These are phyloP conservation scores for Drosophila pegasa DNA, from an alignment of 2,888 invertebrate genomes.

Conservation along the genomic window DNA sequence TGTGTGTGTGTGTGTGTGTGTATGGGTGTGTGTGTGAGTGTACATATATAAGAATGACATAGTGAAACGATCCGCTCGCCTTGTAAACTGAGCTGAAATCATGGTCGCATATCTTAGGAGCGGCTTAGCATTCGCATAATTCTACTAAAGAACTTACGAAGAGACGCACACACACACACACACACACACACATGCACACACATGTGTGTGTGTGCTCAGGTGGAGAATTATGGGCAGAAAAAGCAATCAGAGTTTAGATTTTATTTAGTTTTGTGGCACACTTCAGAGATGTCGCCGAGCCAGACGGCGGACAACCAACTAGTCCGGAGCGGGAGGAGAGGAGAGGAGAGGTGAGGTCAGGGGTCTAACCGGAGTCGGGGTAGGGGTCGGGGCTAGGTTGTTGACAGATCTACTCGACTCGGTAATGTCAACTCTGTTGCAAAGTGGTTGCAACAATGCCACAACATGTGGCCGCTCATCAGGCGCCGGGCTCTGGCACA, in stretches of 20 bases:
- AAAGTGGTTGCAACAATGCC: not conserved
- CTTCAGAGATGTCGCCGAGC: not conserved
- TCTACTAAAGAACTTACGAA: conserved; percentile 26
- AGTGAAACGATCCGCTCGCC: conserved; percentile 39
- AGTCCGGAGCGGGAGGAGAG: too few species aligned
- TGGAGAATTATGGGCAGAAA: not conserved
- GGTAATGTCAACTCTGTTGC: conserved; percentile 1
- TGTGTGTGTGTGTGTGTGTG: not conserved
- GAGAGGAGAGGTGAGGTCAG: not conserved
- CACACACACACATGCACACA: conserved; percentile 9
- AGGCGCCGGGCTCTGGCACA: not conserved
- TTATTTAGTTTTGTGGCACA: conserved; percentile 1
- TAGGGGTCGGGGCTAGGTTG: not conserved
- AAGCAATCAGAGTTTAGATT: conserved; percentile 11
- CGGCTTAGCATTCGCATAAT: conserved; percentile 34
- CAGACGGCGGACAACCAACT: not conserved
- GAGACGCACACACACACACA: conserved; percentile 7
- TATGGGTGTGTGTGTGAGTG: conserved; percentile 1
- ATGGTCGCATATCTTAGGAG: conserved; percentile 33
- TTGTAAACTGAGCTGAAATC: conserved; percentile 43
- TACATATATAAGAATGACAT: conserved; percentile 25
- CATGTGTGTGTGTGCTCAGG: not conserved
- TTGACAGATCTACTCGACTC: conserved; percentile 9
- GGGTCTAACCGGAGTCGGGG: too few species aligned
- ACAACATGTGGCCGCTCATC: not conserved